These are phyloP conservation scores for Albula goreensis DNA, from an alignment of 2,113 vertebrate species.

Conservation along the genomic window DNA sequence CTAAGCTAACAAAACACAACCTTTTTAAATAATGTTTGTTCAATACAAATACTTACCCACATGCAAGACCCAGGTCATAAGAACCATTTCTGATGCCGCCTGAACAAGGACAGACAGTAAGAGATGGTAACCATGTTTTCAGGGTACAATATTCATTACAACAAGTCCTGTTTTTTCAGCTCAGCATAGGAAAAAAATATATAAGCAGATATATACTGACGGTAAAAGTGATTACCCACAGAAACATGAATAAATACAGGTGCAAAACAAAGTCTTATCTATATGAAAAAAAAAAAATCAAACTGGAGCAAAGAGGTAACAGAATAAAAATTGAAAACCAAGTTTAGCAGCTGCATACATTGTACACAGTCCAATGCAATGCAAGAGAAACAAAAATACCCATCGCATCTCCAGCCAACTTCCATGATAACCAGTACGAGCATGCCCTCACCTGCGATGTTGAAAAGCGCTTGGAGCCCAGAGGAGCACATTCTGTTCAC, in stretches of 20 bases:
- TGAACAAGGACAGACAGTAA: constrained; percentile 56
- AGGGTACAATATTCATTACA: neutral
- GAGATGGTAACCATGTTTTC: neutral
- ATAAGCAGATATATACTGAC: neutral
- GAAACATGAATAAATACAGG: neutral
- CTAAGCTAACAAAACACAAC: neutral
- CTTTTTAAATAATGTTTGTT: neutral
- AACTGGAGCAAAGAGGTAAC: neutral
- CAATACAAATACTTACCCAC: constrained; percentile 75
- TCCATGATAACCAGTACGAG: neutral
- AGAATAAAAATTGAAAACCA: neutral
- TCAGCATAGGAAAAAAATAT: neutral
- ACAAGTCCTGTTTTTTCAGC: neutral
- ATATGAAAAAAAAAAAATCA: neutral
- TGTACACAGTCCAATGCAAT: neutral
- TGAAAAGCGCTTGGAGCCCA: constrained; percentile 86
- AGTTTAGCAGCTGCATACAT: neutral
- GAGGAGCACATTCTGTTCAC: constrained; percentile 95
- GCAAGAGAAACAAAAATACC: neutral
- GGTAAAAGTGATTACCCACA: neutral
- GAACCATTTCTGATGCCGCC: constrained; percentile 88
- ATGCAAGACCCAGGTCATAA: constrained; percentile 89
- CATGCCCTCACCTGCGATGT: constrained; percentile 78
- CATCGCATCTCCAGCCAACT: neutral
- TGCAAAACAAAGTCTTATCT: neutral